Percentiles rank a stretch among this genome's conserved stretches.
These are phyloP conservation scores for Casuarius casuarius DNA, from an alignment of 2,113 vertebrate genomes.

Conservation along the genomic window DNA sequence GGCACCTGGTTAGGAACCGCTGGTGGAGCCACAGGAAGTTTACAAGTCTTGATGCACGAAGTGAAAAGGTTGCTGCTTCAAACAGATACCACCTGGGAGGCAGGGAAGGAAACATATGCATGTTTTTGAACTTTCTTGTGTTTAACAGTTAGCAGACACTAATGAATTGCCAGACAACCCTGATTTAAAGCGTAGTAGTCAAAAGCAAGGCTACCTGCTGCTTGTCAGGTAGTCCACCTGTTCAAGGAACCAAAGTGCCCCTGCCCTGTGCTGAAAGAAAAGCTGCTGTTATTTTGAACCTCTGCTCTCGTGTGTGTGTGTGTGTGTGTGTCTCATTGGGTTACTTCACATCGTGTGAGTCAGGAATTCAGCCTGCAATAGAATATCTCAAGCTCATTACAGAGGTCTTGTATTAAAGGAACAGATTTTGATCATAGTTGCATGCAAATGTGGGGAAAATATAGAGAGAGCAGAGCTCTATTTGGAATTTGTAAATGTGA, in stretches of 20 bases:
- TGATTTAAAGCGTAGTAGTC: constrained; percentile 68
- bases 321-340: background rate
- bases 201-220: constrained; percentile 71
- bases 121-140: constrained; percentile 78
- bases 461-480: background rate
- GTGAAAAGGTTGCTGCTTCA: constrained; percentile 79
- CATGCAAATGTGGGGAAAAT: background rate
- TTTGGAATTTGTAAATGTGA: background rate
- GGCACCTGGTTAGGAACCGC: constrained; percentile 60
- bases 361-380: background rate
- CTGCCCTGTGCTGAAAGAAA: constrained; percentile 71
- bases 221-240: constrained; percentile 78
- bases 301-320: background rate
- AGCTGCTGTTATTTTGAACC: constrained; percentile 73
- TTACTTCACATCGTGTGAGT: constrained; percentile 4
- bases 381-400: constrained; percentile 27
- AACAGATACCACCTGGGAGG: constrained; percentile 80
- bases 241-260: constrained; percentile 63
- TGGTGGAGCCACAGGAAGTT: constrained; percentile 73
- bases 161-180: constrained; percentile 78
- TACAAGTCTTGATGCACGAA: constrained; percentile 72
- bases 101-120: constrained; percentile 75
- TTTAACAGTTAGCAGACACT: constrained; percentile 79
- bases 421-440: constrained; percentile 5
- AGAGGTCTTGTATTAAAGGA: constrained; percentile 6